phyloP scores from a whole-genome alignment of 2,113 vertebrate genomes.

The Tiliqua scincoides region DNA sequence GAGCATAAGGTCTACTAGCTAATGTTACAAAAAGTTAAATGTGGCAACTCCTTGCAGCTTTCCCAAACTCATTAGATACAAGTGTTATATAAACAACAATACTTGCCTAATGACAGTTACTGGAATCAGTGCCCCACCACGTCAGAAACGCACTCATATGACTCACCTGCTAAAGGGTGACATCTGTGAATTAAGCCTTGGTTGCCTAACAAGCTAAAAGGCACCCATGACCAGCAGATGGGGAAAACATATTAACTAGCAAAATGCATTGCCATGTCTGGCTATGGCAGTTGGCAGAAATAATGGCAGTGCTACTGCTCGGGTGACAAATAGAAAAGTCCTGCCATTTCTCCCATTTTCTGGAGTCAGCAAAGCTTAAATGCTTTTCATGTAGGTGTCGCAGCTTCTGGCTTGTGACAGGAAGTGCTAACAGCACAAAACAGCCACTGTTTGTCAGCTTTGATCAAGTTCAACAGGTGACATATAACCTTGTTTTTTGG shows the following conservation, averaged over 20 bases:
- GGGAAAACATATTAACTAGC: background rate
- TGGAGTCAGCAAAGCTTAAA: background rate
- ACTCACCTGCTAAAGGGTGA: background rate
- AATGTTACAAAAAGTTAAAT: background rate
- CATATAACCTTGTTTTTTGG: background rate
- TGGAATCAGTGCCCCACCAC: background rate
- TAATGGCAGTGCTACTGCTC: accelerated
- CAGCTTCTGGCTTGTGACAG: background rate
- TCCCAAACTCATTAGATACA: background rate
- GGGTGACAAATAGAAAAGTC: background rate
- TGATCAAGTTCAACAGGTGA: background rate
- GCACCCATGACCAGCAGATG: background rate
- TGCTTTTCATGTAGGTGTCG: accelerated
- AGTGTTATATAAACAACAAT: background rate
- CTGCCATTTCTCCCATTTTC: accelerated
- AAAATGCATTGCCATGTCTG: background rate
- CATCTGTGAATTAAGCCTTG: accelerated
- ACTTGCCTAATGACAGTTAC: too few species aligned
- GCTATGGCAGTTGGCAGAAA: background rate
- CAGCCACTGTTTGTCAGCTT: background rate
- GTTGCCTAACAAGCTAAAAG: accelerated
- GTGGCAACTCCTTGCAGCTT: background rate
- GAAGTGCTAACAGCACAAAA: background rate
- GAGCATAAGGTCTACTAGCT: too few species aligned
- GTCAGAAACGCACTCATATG: background rate